Conservation (phyloP, 2,113 vertebrate genomes). For the Gopherus evgoodei region DNA sequence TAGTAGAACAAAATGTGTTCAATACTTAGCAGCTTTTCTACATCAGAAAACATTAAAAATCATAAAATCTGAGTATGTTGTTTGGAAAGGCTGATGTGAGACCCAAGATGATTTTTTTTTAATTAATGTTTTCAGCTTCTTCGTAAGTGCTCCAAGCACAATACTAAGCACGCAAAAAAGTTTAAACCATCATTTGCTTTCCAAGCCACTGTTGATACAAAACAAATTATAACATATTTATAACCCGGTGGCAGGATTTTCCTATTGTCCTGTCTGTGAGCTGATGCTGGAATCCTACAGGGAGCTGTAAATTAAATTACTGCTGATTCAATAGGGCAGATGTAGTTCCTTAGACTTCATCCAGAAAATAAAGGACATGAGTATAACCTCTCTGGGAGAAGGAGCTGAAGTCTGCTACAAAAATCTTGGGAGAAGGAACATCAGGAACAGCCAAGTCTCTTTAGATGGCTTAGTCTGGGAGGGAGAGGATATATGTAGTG, state of each 20-base stretch:
- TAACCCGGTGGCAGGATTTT: neutral
- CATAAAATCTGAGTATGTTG: accelerated
- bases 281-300: neutral
- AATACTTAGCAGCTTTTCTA: neutral
- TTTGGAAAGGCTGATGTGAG: neutral
- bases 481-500: too few relatives aligned
- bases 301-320: neutral
- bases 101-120: neutral
- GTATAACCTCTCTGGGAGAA: neutral
- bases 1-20: neutral
- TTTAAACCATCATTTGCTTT: neutral
- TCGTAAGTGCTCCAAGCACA: neutral
- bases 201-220: neutral
- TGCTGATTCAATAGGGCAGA: neutral
- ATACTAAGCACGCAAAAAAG: neutral
- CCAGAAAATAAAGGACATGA: neutral
- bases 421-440: neutral
- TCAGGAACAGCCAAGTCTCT: neutral
- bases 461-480: neutral
- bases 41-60: neutral
- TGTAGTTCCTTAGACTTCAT: neutral
- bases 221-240: neutral
- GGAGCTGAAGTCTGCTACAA: neutral
- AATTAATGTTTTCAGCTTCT: neutral
- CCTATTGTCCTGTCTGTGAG: too few relatives aligned